A percentile compares a stretch with the other conserved stretches of the same genome.
These are phyloP conservation scores for Capromys pilorides DNA, from an alignment of 2,797 vertebrate genomes.

Conservation along the genomic window DNA sequence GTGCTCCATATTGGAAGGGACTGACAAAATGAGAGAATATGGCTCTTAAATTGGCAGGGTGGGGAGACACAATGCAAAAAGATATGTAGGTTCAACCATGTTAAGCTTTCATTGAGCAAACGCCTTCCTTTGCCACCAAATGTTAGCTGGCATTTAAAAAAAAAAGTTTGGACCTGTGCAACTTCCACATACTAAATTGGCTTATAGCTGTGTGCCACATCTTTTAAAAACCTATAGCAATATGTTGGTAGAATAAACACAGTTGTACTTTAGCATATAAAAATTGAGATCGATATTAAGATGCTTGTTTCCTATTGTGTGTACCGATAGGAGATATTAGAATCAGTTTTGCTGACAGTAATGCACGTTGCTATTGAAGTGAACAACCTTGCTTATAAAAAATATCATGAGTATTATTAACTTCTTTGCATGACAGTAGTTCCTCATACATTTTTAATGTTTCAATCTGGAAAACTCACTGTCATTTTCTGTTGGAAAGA, in stretches of 20 bases:
- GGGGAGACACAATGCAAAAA: conserved; percentile 19
- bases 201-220: conserved; percentile 52
- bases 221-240: conserved; percentile 58
- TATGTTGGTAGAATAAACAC: conserved; percentile 70
- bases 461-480: conserved; percentile 81
- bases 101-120: conserved; percentile 44
- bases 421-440: conserved; percentile 68
- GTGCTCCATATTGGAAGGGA: conserved; percentile 26
- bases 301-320: conserved; percentile 50
- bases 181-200: conserved; percentile 60
- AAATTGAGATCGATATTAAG: conserved; percentile 66
- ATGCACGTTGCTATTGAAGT: conserved; percentile 60
- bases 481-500: conserved; percentile 74
- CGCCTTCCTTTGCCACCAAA: conserved; percentile 3
- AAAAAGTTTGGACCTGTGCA: conserved; percentile 51
- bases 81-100: conserved; percentile 30
- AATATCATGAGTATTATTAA: conserved; percentile 53
- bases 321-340: conserved; percentile 59
- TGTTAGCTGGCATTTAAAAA: conserved; percentile 70
- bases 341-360: conserved; percentile 63
- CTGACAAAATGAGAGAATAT: conserved; percentile 64
- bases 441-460: conserved; percentile 82
- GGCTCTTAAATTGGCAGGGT: conserved; percentile 50
- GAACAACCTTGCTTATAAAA: not conserved
- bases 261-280: conserved; percentile 49